Evolutionary conservation across 1,140 invertebrate species (phyloP), one percentile per base, ranked within the genome.

Genomic region (Brachionus angularis): DNA sequence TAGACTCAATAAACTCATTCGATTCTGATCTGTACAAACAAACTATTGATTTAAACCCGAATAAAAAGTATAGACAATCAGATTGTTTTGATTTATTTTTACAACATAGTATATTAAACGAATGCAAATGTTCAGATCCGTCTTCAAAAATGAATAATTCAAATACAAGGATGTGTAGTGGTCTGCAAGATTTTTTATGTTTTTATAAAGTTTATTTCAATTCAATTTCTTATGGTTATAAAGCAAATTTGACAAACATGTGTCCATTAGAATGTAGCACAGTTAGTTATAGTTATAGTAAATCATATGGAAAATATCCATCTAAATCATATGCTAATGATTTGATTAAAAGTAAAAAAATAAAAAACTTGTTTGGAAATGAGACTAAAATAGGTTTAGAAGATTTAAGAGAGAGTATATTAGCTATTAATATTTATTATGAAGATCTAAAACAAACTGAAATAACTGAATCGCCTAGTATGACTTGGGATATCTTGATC

Each of bases 1-100:
- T 34, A 18, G 52, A 55, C 18, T 16, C 12, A 12, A 58, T 58
- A 39, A 14, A 39, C 25, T 58, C 53, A 39, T 58, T 39, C 25
- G 33, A 58, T 58, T 58, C 53, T 39, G 33, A 58, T 23, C 25
- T 23, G 21, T 58, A 58, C 27, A 39, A 36, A 58, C 21, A 58
- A 39, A 18, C 39, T n/a, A n/a, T n/a, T n/a, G n/a, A n/a, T 8
- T 39, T 58, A 23, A 58, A 36, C 21, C 39, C 53, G 0, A 25
- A 39, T 23, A 12, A 39, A 23, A 39, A 16, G 10, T 58, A 58
- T 39, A 14, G 33, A 25, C 53, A 58, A 39, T 1, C 2, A 8
- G 18, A 58, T 14, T 58, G 53, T 33, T 39, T 39, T 23, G 18
- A 8, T 23, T 16, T 23, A 5, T 58, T 39, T n/a, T 23, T 58